Conservation (phyloP, 2,797 vertebrate species). For the Liparis tanakae region DNA sequence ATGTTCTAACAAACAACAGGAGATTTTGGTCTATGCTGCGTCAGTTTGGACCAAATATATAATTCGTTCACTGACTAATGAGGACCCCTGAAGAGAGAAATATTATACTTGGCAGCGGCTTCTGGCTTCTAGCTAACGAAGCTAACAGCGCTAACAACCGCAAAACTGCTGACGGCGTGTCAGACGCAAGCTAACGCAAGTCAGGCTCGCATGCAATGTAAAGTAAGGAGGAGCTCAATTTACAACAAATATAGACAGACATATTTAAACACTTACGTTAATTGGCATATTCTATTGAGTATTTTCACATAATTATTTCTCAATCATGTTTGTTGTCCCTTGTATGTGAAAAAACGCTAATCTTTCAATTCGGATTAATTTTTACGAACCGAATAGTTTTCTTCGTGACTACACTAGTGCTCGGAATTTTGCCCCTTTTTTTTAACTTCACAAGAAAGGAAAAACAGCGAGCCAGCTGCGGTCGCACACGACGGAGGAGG, state of each 20-base stretch:
- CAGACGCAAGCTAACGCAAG: no score
- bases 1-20: background rate
- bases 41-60: no score
- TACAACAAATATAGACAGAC: background rate
- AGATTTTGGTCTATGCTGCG: background rate
- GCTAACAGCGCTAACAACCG: no score
- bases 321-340: background rate
- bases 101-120: no score
- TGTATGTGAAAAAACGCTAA: no score
- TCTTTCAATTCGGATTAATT: background rate
- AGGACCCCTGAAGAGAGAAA: no score
- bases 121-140: no score
- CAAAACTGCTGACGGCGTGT: no score
- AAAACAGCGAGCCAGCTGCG: slow-evolving; percentile 19
- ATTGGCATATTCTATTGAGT: background rate
- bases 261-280: background rate
- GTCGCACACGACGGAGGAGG: background rate
- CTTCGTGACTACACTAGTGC: background rate
- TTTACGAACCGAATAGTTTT: background rate
- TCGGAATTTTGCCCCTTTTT: background rate
- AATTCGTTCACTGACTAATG: no score
- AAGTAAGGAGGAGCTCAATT: background rate
- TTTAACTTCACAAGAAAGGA: slow-evolving; percentile 2
- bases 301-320: background rate
- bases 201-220: no score